Conservation (phyloP, 2,113 vertebrate species). For the Sphaerodactylus townsendi region DNA sequence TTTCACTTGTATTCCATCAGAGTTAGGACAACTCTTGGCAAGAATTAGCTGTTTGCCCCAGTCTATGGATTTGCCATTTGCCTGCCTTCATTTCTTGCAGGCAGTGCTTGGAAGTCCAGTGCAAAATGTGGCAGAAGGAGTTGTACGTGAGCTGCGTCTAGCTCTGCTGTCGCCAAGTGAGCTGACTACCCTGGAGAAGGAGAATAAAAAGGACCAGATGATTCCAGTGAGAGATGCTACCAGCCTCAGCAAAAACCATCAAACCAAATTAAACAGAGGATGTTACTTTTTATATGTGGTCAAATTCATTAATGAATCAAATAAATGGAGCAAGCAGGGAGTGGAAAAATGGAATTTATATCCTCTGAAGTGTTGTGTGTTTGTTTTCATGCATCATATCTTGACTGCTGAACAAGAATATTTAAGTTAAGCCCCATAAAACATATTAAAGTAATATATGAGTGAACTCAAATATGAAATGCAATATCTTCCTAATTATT, state of each 20-base stretch:
- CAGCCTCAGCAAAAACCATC: background rate
- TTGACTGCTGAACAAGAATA: too few species aligned
- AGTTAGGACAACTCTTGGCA: background rate
- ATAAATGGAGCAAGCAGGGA: too few species aligned
- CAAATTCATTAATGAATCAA: too few species aligned
- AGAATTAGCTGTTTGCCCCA: background rate
- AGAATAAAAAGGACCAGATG: conserved; percentile 75
- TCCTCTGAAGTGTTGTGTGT: too few species aligned
- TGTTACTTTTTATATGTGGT: too few species aligned
- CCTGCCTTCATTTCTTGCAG: conserved; percentile 47
- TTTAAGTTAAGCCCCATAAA: too few species aligned
- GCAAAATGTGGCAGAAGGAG: conserved; percentile 69
- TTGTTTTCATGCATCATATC: background rate
- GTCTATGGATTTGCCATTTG: background rate
- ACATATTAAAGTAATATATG: too few species aligned
- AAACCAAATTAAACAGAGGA: too few species aligned
- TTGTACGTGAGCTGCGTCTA: conserved; percentile 73
- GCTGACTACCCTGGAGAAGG: conserved; percentile 74
- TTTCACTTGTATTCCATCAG: background rate
- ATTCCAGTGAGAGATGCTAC: conserved; percentile 71
- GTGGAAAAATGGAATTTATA: too few species aligned
- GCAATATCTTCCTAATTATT: too few species aligned
- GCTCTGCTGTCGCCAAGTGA: conserved; percentile 76
- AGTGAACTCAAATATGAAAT: too few species aligned
- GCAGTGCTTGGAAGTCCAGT: conserved; percentile 73